Evolutionary conservation across 2,113 vertebrate genomes (phyloP).

Genomic region (Hyperopisus bebe): DNA sequence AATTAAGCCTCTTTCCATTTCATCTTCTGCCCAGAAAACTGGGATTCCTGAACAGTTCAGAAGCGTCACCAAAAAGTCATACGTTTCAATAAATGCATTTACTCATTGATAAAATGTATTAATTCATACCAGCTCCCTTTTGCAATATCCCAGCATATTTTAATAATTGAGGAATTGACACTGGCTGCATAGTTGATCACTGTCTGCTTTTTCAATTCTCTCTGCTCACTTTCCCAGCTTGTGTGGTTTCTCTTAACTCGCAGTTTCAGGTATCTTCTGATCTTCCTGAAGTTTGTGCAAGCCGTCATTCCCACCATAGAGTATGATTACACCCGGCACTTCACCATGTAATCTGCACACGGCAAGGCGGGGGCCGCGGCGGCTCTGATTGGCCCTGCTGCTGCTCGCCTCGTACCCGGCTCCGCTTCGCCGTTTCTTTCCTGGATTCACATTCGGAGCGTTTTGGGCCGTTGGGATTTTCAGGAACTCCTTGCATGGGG

Average conservation of each 20-base stretch:
- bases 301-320: conserved; percentile 99
- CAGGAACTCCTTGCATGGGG: conserved; percentile 14
- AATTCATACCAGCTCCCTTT: background rate
- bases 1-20: background rate
- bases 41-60: background rate
- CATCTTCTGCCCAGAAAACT: background rate
- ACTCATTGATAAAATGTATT: background rate
- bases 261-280: conserved; percentile 87
- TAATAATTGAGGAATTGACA: background rate
- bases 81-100: background rate
- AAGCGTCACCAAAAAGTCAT: background rate
- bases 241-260: conserved; percentile 63
- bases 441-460: conserved; percentile 17
- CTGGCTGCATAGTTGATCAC: background rate
- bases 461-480: conserved; percentile 21
- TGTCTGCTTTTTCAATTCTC: background rate
- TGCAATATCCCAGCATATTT: background rate
- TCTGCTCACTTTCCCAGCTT: background rate
- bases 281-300: conserved; percentile 99
- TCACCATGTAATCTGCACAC: conserved; percentile 81
- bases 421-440: background rate
- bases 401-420: background rate
- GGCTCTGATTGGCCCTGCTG: background rate
- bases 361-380: background rate
- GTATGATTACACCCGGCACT: conserved; percentile 97